Evolutionary conservation across 2,113 vertebrate genomes (phyloP).

Genomic region (mouse (Mus musculus)): DNA sequence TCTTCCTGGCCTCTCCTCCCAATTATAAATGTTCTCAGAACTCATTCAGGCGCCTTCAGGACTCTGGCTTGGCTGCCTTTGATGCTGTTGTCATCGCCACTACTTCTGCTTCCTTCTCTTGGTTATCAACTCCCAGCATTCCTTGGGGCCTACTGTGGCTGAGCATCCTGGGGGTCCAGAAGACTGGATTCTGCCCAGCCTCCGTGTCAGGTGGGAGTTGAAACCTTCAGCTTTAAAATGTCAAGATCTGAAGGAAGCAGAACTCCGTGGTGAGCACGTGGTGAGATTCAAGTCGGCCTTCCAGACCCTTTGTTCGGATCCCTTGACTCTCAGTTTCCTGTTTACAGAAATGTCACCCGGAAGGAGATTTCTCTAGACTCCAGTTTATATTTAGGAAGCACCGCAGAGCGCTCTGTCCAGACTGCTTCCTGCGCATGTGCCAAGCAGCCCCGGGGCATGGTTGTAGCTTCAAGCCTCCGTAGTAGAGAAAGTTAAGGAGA

Average conservation of each 20-base stretch:
- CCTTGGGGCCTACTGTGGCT: not conserved
- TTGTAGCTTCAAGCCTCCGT: not conserved
- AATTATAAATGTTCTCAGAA: slow-evolving; percentile 10
- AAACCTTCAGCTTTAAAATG: not conserved
- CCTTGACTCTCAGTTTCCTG: not conserved
- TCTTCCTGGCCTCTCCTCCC: not conserved
- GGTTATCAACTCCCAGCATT: not conserved
- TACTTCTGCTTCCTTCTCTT: not conserved
- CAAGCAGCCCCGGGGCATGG: not conserved
- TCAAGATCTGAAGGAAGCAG: not conserved
- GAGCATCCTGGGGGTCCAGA: not conserved
- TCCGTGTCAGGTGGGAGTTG: not conserved
- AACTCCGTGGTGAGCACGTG: not conserved
- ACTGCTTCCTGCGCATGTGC: not conserved
- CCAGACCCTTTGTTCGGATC: not conserved
- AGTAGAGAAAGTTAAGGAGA: not conserved
- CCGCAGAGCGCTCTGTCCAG: not conserved
- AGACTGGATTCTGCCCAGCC: not conserved
- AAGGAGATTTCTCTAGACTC: not conserved
- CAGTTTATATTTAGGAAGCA: not conserved
- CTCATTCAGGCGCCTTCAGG: not conserved
- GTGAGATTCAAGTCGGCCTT: not conserved
- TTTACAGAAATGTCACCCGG: not conserved
- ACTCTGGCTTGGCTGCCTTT: not conserved
- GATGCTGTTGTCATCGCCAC: no score